Evolutionary conservation across 2,113 vertebrate genomes (phyloP).

Genomic region (Furnarius figulus): DNA sequence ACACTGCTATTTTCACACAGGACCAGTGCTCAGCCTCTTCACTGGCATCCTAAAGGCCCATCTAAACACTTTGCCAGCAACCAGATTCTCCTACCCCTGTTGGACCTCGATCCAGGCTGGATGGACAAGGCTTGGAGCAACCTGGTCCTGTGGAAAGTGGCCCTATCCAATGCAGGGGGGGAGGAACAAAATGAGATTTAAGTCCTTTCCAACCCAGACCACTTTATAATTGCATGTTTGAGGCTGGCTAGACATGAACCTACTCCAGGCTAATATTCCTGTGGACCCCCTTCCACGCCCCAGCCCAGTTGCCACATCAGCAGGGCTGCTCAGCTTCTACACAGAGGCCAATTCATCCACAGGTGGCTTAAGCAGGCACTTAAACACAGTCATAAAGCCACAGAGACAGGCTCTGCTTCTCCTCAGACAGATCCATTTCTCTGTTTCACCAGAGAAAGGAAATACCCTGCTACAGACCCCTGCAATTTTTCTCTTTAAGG

Average conservation of each 20-base stretch:
- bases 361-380: not conserved
- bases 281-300: not conserved
- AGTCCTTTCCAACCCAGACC: not conserved
- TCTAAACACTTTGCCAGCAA: not conserved
- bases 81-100: not conserved
- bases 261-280: not conserved
- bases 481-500: not conserved
- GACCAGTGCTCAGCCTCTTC: rapidly evolving
- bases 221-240: not conserved
- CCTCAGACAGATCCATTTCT: not conserved
- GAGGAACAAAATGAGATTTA: not conserved
- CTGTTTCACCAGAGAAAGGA: not conserved
- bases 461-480: not conserved
- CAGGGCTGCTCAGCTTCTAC: not conserved
- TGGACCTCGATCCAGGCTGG: not conserved
- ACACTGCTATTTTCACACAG: not conserved
- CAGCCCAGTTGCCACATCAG: not conserved
- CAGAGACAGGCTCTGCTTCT: not conserved
- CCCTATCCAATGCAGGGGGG: not conserved
- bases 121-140: not conserved
- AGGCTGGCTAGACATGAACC: not conserved
- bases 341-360: not conserved
- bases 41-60: not conserved
- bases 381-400: not conserved
- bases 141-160: not conserved